Evolutionary conservation across 2,888 invertebrate genomes (phyloP), one percentile per base, ranked within the genome.

Genomic region (Drosophila basisetae): DNA sequence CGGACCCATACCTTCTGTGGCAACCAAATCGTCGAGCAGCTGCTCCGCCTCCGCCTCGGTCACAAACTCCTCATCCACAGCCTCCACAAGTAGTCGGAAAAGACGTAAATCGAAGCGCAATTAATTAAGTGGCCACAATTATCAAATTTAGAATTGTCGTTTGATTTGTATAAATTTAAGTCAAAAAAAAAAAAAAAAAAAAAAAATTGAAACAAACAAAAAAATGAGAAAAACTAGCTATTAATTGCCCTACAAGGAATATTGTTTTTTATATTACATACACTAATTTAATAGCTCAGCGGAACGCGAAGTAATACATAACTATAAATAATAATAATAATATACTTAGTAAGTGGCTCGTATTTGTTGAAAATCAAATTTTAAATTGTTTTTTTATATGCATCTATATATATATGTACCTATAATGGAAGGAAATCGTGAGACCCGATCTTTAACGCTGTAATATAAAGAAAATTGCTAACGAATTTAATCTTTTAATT

Each of bases 41-140:
- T 60, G 56, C 41, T 43, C 69, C 56, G 56, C 49, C 53, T 55
- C 30, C 5, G n/a, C 4, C 30, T 30, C 31, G 13, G n/a, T 11
- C 52, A 18, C 81, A 53, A 52, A 47, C 55, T 54, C 58, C 59
- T 56, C 77, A 50, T 47, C 47, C 25, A 13, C 73, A 60, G 55
- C 63, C 60, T 66, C 60, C 61, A 62, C 37, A 65, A 84, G 56
- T 55, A 91, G 86, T 84, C 92, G 92, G 68, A 92, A 91, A 76
- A 92, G 91, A 75, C 90, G 92, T 76, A 92, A 91, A 82, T 83
- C 88, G 5, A 92, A 91, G 70, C 91, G 90, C 58, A 91, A 87
- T 71, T 80, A 89, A 73, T 68, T 60, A 69, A 56, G 68, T 60
- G 56, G 54, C 52, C 71, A 47, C 50, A 47, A 66, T 68, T 65